Evolutionary conservation across 2,113 vertebrate species (phyloP).

Genomic region (Atlantisia rogersi): DNA sequence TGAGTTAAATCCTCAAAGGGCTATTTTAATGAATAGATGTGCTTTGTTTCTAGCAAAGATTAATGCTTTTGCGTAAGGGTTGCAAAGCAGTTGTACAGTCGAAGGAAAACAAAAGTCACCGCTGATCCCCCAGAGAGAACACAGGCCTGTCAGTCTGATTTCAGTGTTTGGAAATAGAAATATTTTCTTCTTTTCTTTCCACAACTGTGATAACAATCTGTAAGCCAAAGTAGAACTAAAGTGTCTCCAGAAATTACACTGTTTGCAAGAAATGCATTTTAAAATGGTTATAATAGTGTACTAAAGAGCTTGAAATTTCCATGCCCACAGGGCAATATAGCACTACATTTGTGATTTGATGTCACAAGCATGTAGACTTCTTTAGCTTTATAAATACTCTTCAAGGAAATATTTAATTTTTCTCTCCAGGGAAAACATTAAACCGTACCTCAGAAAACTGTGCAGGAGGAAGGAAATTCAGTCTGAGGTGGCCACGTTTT

Average conservation of each 20-base stretch:
- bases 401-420: conserved; percentile 41
- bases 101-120: conserved; percentile 27
- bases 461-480: not conserved
- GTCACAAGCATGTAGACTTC: conserved; percentile 20
- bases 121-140: not conserved
- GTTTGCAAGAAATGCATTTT: conserved; percentile 43
- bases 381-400: conserved; percentile 26
- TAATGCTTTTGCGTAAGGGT: not conserved
- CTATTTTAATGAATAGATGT: not conserved
- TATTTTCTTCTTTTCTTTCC: conserved; percentile 50
- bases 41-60: conserved; percentile 1
- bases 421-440: not conserved
- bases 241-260: conserved; percentile 27
- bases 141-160: conserved; percentile 12
- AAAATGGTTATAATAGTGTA: conserved; percentile 51
- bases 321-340: conserved; percentile 54
- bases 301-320: conserved; percentile 44
- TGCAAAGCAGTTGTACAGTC: not conserved
- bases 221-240: conserved; percentile 15
- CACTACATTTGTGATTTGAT: conserved; percentile 55
- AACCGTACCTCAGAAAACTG: not conserved
- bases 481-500: not conserved
- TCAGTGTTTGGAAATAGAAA: conserved; percentile 23
- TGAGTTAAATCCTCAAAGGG: not conserved
- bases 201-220: conserved; percentile 52